phyloP scores from a whole-genome alignment of 1,140 invertebrate species.

The Scaptomyza montana region DNA sequence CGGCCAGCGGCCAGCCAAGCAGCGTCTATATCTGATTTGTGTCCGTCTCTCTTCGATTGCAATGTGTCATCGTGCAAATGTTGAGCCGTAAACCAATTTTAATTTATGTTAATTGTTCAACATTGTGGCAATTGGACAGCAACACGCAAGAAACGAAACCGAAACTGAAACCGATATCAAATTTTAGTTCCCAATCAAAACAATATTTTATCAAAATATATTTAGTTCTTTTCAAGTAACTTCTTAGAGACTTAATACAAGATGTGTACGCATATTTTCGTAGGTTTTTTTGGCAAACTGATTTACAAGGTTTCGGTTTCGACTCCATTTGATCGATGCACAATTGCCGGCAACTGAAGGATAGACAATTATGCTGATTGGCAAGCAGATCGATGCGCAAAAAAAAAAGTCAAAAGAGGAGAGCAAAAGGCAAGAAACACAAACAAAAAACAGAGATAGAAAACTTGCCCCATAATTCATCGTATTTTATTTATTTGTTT shows the following conservation, averaged over 20 bases:
- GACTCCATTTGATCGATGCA: constrained; percentile 62
- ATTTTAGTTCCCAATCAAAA: constrained; percentile 35
- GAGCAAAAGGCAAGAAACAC: neutral
- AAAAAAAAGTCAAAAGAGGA: constrained; percentile 7
- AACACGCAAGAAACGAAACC: constrained; percentile 63
- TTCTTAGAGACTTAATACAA: neutral
- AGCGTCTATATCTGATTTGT: constrained; percentile 37
- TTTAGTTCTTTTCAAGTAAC: neutral
- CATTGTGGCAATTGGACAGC: constrained; percentile 65
- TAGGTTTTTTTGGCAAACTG: constrained; percentile 43
- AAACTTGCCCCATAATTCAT: constrained; percentile 78
- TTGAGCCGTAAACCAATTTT: constrained; percentile 76
- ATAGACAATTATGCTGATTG: constrained; percentile 61
- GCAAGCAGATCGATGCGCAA: constrained; percentile 16
- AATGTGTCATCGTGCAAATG: constrained; percentile 65
- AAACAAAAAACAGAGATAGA: constrained; percentile 34
- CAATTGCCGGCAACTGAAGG: constrained; percentile 73
- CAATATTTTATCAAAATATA: constrained; percentile 1
- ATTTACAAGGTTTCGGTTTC: constrained; percentile 55
- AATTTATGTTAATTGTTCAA: constrained; percentile 79
- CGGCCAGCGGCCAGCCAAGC: constrained; percentile 9
- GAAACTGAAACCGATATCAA: constrained; percentile 35
- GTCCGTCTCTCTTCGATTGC: constrained; percentile 15
- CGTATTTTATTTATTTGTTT: constrained; percentile 75
- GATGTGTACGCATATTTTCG: constrained; percentile 59